Conservation (phyloP, 2,888 invertebrate species). For the Hypomecis punctinalis region DNA sequence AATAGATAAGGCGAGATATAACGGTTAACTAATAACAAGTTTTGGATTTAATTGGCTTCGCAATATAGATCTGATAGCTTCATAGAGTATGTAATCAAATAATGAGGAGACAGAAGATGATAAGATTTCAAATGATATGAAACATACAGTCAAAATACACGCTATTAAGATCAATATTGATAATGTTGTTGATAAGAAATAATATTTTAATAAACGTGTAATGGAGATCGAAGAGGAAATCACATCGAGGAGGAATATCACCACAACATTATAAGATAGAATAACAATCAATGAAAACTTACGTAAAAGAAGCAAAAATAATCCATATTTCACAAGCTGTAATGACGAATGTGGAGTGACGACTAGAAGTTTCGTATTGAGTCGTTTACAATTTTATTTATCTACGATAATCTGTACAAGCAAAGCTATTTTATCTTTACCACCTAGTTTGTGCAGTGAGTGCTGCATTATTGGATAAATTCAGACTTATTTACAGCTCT, state of each 20-base stretch:
- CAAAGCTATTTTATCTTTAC: constrained; percentile 29
- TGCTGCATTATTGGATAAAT: constrained; percentile 1
- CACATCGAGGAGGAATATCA: constrained; percentile 11
- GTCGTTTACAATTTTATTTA: constrained; percentile 16
- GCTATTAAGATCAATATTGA: too few relatives aligned
- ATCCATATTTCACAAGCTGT: constrained; percentile 42
- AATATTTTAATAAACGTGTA: too few relatives aligned
- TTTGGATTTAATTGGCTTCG: too few relatives aligned
- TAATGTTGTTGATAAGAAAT: too few relatives aligned
- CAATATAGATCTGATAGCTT: neutral
- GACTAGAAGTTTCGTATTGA: constrained; percentile 41
- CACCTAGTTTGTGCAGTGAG: constrained; percentile 17
- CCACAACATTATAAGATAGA: constrained; percentile 24
- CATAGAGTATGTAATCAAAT: neutral
- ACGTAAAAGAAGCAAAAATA: constrained; percentile 55
- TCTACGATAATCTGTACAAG: constrained; percentile 23
- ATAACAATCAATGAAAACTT: constrained; percentile 46
- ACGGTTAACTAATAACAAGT: neutral
- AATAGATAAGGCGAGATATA: constrained; percentile 4
- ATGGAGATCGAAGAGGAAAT: neutral
- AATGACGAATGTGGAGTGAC: constrained; percentile 49
- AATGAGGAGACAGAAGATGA: neutral
- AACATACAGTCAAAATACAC: too few relatives aligned
- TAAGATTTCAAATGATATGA: too few relatives aligned
- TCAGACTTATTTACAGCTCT: neutral